Percentiles rank a stretch among this genome's conserved stretches.
phyloP scores from a whole-genome alignment of 2,113 vertebrate genomes.

The Aspidoscelis tigris region DNA sequence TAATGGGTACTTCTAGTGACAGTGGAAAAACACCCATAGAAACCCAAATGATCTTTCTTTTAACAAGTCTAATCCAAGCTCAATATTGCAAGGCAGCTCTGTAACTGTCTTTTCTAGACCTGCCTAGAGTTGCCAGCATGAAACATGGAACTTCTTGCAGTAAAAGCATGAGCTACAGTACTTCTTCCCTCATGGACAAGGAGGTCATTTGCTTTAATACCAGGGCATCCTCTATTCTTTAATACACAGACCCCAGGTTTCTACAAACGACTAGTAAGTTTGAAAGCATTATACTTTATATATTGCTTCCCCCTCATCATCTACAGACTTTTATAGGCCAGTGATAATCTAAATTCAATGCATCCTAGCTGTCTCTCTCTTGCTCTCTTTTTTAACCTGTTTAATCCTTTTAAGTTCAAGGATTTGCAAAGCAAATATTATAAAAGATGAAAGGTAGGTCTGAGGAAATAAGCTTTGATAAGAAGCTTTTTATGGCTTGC shows the following conservation, averaged over 20 bases:
- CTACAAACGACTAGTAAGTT: conserved; percentile 25
- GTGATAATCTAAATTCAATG: conserved; percentile 64
- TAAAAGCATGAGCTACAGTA: neutral
- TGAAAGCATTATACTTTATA: conserved; percentile 41
- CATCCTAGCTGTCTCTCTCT: conserved; percentile 49
- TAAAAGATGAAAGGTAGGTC: conserved; percentile 79
- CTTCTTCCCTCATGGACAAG: neutral
- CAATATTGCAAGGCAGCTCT: no score
- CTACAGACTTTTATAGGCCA: conserved; percentile 54
- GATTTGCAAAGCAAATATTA: conserved; percentile 78
- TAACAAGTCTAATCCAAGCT: neutral
- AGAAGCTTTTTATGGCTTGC: conserved; percentile 74
- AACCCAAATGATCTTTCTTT: neutral
- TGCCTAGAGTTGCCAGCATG: neutral
- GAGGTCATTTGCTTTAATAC: neutral
- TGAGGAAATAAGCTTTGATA: conserved; percentile 78
- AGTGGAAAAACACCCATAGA: no score
- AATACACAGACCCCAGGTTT: neutral
- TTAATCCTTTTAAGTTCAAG: conserved; percentile 78
- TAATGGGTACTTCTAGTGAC: no score
- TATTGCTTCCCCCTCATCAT: conserved; percentile 58
- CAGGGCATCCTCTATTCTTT: conserved; percentile 4
- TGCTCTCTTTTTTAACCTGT: conserved; percentile 54
- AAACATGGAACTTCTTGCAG: neutral
- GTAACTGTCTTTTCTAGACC: neutral